Evolutionary conservation across 2,888 invertebrate species (phyloP).

Genomic region (Linnaemya vulpina): DNA sequence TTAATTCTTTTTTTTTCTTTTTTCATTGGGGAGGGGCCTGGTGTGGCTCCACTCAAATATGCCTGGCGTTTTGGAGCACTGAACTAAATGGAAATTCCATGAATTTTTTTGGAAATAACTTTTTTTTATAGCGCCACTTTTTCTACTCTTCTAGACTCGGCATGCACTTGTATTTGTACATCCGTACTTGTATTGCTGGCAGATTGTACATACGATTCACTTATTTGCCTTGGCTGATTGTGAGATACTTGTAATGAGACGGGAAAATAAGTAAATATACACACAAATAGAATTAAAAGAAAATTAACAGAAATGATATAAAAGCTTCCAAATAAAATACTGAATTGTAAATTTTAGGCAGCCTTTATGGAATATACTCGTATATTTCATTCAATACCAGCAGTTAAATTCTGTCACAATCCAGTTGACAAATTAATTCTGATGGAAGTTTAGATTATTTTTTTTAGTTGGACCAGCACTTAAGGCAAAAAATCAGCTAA

Average conservation of each 20-base stretch:
- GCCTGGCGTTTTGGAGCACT: conserved; percentile 33
- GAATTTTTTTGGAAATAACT: not conserved
- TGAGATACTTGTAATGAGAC: conserved; percentile 32
- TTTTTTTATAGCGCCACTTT: conserved; percentile 31
- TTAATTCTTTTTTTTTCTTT: not conserved
- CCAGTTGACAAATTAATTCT: not conserved
- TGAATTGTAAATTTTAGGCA: conserved; percentile 28
- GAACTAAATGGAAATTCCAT: conserved; percentile 36
- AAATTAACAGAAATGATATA: conserved; percentile 33
- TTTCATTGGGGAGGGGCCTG: conserved; percentile 27
- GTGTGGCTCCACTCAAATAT: conserved; percentile 37
- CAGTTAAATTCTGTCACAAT: too few relatives aligned
- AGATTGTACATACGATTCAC: conserved; percentile 23
- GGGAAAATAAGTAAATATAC: not conserved
- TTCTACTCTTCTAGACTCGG: conserved; percentile 12
- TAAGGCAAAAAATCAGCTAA: too few relatives aligned
- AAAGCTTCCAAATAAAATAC: conserved; percentile 23
- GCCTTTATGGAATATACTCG: not conserved
- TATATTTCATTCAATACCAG: not conserved
- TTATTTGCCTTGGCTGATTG: conserved; percentile 51
- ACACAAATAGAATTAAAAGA: conserved; percentile 21
- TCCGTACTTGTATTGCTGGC: not conserved
- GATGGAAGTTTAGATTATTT: not conserved
- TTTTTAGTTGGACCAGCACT: too few relatives aligned
- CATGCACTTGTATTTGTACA: not conserved